Evolutionary conservation across 2,113 vertebrate species (phyloP), one percentile per base, ranked within the genome.

Genomic region (Acanthochromis polyacanthus): DNA sequence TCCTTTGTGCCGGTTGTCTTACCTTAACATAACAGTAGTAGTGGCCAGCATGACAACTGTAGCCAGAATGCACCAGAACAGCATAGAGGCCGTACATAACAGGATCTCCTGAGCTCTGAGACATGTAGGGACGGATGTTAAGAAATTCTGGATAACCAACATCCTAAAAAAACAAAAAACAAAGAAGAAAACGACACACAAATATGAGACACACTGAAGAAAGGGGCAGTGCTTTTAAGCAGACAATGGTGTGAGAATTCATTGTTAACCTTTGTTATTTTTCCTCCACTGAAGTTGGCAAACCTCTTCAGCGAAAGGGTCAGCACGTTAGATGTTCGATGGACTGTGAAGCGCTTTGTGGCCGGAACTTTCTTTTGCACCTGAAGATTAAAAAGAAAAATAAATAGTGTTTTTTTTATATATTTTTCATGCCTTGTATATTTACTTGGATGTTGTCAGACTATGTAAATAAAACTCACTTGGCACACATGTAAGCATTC

Each of bases 21-120:
- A 98, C 98, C 95, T 99, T 99, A 63, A 99, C 96, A 0, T 99
- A 98, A 92, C 98, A 99, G 90, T 98, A 99, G 73, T 99, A 99
- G 89, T 99, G 98, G 0, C 97, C 97, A 0, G 96, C 96, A 0
- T 98, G 96, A 92, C 97, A 99, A 84, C 96, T 98, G 90, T 97
- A 96, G 9, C 97, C 98, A 1, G 97, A 97, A 87, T 99, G 98
- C 56, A 99, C 98, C 84, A 99, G 94, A 45, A 98, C 97, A 0
- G 97, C 97, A 0, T 99, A 99, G 45, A 99, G 96, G 0, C 95
- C 94, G 0, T 98, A 99, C 71, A 89, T 95, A 20, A 99, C 91
- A 0, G 98, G 95, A 14, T 97, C 95, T 0, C 97, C 97, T 0
- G 70, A 94, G 75, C 86, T 96, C 90, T 97, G 96, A 3, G 97